Evolutionary conservation across 2,113 vertebrate species (phyloP).

Genomic region (Ictalurus furcatus): DNA sequence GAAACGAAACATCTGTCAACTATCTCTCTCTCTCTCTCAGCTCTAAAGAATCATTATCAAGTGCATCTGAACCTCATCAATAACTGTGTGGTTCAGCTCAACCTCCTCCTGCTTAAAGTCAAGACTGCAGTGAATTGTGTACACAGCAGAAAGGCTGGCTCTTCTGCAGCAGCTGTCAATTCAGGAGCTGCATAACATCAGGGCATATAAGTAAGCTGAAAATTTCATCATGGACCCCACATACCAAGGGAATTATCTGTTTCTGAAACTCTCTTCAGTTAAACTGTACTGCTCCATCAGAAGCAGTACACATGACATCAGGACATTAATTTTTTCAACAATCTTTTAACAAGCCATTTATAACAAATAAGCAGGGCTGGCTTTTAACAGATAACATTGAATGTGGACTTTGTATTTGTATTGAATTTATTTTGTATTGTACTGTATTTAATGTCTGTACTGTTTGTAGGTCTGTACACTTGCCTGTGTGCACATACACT

Average conservation of each 20-base stretch:
- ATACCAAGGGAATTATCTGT: not conserved
- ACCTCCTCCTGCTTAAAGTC: not conserved
- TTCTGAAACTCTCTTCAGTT: not conserved
- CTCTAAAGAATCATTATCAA: not conserved
- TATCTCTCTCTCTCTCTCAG: not conserved
- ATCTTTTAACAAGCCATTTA: not conserved
- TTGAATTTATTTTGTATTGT: not conserved
- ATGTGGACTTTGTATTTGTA: not conserved
- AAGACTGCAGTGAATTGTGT: constrained; percentile 1
- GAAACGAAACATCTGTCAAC: not conserved
- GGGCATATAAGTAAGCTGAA: not conserved
- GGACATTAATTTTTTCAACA: not conserved
- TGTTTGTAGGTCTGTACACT: not conserved
- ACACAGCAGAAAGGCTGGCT: not conserved
- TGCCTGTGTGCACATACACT: not conserved
- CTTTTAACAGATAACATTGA: not conserved
- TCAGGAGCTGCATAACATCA: not conserved
- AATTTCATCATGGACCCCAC: not conserved
- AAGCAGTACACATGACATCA: not conserved
- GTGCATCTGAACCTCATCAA: constrained; percentile 14
- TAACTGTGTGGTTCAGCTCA: not conserved
- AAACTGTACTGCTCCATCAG: not conserved
- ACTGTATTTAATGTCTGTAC: not conserved
- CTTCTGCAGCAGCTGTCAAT: not conserved
- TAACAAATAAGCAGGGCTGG: not conserved